These are phyloP conservation scores for Ciconia boyciana DNA, from an alignment of 2,113 vertebrate species.

Conservation along the genomic window DNA sequence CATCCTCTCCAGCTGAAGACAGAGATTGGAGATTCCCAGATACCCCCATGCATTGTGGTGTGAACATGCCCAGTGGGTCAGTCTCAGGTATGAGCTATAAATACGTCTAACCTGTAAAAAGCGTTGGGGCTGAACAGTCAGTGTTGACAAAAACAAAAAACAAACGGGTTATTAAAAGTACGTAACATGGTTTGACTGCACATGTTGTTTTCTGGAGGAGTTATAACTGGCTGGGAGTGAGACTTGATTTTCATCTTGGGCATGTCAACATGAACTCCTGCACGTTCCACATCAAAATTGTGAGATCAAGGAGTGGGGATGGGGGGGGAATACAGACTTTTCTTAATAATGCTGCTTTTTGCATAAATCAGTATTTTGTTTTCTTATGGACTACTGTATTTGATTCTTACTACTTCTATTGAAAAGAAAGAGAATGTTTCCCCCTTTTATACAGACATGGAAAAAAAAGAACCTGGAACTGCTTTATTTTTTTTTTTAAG, in stretches of 20 bases:
- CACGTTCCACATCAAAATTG: background rate
- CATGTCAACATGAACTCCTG: slow-evolving; percentile 44
- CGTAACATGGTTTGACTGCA: background rate
- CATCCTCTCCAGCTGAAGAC: slow-evolving; percentile 65
- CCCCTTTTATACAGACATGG: background rate
- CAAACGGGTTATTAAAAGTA: slow-evolving; percentile 7
- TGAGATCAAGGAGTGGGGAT: slow-evolving; percentile 10
- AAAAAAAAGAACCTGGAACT: background rate
- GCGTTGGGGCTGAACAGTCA: slow-evolving; percentile 52
- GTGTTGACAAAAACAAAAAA: slow-evolving; percentile 11
- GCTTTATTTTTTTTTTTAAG: background rate
- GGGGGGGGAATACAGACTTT: background rate
- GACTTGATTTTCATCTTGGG: slow-evolving; percentile 47
- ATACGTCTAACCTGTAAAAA: slow-evolving; percentile 66
- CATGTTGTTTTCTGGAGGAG: slow-evolving; percentile 24
- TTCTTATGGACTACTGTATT: background rate
- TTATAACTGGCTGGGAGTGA: slow-evolving; percentile 13
- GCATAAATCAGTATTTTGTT: background rate
- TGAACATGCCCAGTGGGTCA: slow-evolving; percentile 67
- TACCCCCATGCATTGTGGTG: slow-evolving; percentile 68
- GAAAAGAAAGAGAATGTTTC: background rate
- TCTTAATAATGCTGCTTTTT: background rate
- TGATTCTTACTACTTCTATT: background rate
- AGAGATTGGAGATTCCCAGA: slow-evolving; percentile 67
- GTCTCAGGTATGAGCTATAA: slow-evolving; percentile 68